Base-by-base conservation (phyloP, 2,888 invertebrate genomes). In the Lumbricus terrestris region DNA sequence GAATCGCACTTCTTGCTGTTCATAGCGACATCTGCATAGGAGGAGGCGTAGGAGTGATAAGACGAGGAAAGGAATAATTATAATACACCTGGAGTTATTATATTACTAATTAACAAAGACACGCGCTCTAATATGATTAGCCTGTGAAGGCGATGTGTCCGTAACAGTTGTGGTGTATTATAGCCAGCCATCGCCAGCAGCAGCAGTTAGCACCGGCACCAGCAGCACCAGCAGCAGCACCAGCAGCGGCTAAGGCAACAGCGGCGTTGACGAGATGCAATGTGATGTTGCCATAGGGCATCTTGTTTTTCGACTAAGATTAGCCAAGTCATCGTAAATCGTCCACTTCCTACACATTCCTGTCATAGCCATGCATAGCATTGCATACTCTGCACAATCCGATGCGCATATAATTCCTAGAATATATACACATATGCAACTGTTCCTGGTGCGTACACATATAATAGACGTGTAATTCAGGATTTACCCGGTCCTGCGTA, bases 261-360 rank as follows among this genome's bases (percentile, higher is more conserved):
- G 29, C 23, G 16, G 69, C 29, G n/a, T 1, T n/a, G 69, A 69
- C 69, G 69, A n/a, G 16, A 69, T 69, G 69, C 69, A 69, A 16
- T n/a, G 69, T 69, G 69, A 69, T 69, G 69, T n/a, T 29, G 29
- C 69, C 8, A n/a, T 1, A n/a, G 69, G 69, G 69, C 69, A 69
- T 69, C n/a, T 69, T 69, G 29, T 69, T n/a, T 69, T 69, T 69
- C 69, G 69, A n/a, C 69, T 8, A 6, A n/a, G 69, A 69, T 69
- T 69, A 69, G 69, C 69, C n/a, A 69, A n/a, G 69, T n/a, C 69
- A 69, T 69, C 69, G 69, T 69, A 69, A 69, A 69, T 69, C n/a
- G 69, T n/a, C 69, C 69, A 69, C 69, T 69, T 69, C n/a, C n/a
- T 69, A n/a, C 29, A 29, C 54, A 54, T 23, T 54, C 54, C 29